A percentile compares a stretch with the other conserved stretches of the same genome.
Evolutionary conservation across 2,888 invertebrate species (phyloP).

Genomic region (Sceliomorpha sp.): DNA sequence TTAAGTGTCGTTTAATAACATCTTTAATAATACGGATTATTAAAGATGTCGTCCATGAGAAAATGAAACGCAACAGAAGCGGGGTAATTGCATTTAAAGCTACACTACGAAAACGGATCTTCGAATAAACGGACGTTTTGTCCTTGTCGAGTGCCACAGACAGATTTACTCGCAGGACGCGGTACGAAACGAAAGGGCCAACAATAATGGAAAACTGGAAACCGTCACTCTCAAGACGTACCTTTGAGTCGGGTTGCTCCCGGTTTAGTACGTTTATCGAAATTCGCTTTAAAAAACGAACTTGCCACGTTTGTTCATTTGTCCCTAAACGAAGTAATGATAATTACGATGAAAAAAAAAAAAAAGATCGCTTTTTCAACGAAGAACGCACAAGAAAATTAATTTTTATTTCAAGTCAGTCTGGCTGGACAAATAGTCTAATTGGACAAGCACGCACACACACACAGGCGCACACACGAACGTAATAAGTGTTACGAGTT

Average conservation of each 20-base stretch:
- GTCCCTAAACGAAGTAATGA: too few relatives aligned
- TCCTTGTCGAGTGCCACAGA: conserved; percentile 26
- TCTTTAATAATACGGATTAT: too few relatives aligned
- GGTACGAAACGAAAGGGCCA: conserved; percentile 22
- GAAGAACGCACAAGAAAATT: too few relatives aligned
- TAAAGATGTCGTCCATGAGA: too few relatives aligned
- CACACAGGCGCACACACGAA: too few relatives aligned
- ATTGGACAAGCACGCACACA: too few relatives aligned
- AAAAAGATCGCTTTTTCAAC: background rate
- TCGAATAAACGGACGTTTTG: conserved; percentile 11
- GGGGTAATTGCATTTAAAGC: conserved; percentile 11
- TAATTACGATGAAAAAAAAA: background rate
- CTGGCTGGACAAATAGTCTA: too few relatives aligned
- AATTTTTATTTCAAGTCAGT: too few relatives aligned
- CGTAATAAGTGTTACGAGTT: too few relatives aligned
- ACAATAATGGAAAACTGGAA: conserved; percentile 10
- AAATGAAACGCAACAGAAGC: conserved; percentile 4
- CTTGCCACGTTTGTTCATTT: background rate
- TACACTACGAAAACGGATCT: conserved; percentile 15
- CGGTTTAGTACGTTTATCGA: conserved; percentile 5
- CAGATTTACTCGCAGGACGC: conserved; percentile 28
- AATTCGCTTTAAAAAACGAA: conserved; percentile 3
- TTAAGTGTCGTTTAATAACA: too few relatives aligned
- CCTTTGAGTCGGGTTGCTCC: conserved; percentile 8
- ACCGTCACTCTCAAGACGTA: conserved; percentile 20